Conservation (phyloP, 2,888 invertebrate genomes). For the Sclerodermus sp. region DNA sequence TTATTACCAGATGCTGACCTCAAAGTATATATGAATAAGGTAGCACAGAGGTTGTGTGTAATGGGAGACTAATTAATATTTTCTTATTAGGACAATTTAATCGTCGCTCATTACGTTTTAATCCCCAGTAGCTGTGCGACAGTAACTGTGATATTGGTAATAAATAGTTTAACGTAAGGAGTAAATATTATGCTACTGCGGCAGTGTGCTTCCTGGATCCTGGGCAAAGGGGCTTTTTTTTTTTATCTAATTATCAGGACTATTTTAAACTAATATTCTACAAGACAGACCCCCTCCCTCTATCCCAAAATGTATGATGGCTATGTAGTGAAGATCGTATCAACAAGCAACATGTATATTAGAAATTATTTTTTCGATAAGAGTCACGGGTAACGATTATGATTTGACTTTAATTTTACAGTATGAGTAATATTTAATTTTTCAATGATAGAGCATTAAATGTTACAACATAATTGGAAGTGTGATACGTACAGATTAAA, state of each 20-base stretch:
- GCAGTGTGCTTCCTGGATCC: conserved; percentile 53
- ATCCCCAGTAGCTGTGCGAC: conserved; percentile 50
- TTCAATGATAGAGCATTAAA: conserved; percentile 39
- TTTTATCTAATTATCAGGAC: conserved; percentile 32
- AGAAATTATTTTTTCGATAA: conserved; percentile 25
- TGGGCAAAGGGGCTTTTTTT: conserved; percentile 40
- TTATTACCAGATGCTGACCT: conserved; percentile 32
- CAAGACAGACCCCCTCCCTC: conserved; percentile 31
- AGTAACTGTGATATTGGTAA: conserved; percentile 50
- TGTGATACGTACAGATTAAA: conserved; percentile 54
- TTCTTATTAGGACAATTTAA: conserved; percentile 31
- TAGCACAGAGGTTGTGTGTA: conserved; percentile 46
- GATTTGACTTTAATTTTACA: conserved; percentile 35
- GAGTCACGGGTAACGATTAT: conserved; percentile 32
- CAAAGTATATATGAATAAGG: conserved; percentile 41
- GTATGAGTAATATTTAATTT: conserved; percentile 44
- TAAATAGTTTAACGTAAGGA: conserved; percentile 54
- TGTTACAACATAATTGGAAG: conserved; percentile 48
- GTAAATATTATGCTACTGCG: conserved; percentile 55
- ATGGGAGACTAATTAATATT: conserved; percentile 49
- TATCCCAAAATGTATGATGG: conserved; percentile 34
- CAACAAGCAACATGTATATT: conserved; percentile 44
- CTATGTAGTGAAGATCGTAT: conserved; percentile 42
- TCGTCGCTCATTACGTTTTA: conserved; percentile 30
- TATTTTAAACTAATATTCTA: conserved; percentile 39